Conservation (phyloP, 2,888 invertebrate genomes). For the Cepaea hortensis region DNA sequence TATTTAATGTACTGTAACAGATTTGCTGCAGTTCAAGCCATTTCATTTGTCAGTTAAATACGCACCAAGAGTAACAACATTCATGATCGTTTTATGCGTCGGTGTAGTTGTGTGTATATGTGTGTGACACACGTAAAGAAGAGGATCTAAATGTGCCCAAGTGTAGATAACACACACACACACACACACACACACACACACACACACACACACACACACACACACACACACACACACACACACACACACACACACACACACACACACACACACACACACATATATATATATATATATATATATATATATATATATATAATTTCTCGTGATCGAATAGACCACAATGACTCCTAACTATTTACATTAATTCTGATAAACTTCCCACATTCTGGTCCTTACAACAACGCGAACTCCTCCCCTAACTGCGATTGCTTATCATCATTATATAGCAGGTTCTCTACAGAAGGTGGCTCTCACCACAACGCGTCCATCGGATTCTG, state of each 20-base stretch:
- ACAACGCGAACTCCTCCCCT: too few relatives aligned
- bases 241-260: background rate
- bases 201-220: background rate
- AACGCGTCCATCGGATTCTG: background rate
- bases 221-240: background rate
- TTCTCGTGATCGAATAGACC: background rate
- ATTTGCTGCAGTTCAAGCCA: background rate
- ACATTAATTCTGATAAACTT: background rate
- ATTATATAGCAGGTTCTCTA: background rate
- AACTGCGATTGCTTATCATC: background rate
- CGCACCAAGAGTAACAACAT: background rate
- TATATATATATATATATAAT: background rate
- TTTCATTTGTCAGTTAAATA: background rate
- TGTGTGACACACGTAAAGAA: background rate
- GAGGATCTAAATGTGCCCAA: background rate
- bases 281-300: background rate
- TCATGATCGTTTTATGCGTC: background rate
- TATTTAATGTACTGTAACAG: background rate
- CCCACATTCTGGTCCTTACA: background rate
- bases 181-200: background rate
- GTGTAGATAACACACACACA: background rate
- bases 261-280: background rate
- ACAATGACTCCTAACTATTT: background rate
- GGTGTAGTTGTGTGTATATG: background rate
- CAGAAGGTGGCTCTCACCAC: background rate